Evolutionary conservation across 2,113 vertebrate genomes (phyloP), one percentile per base, ranked within the genome.

Genomic region (Lagopus leucura): DNA sequence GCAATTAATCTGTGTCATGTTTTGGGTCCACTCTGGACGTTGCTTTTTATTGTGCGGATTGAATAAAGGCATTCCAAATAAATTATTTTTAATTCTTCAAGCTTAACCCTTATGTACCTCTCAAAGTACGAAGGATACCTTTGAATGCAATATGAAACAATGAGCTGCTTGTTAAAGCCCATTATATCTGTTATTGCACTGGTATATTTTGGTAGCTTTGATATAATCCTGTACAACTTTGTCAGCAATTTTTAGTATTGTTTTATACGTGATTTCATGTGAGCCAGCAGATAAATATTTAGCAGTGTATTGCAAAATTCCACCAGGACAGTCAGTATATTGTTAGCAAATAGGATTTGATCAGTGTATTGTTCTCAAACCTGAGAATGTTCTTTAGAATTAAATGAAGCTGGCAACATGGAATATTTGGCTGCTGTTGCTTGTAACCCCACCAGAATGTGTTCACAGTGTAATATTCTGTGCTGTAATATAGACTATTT

Each of bases 11-110:
- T 42, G 10, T 78, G 76, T 85, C 76, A 55, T 45, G 6, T 50
- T 91, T 94, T 76, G 55, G 95, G 48, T 36, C 65, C 43, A 40
- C 6, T 14, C 50, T 86, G 43, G 67, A 72, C 43, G 88, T 86
- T 47, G 20, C 2, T 19, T 89, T 95, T 93, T 92, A 77, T 63
- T 94, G 32, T 89, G n/a, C 63, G 72, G 40, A 61, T 17, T 89
- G 58, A 94, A 93, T 83, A 88, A 94, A 89, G 86, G 88, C 32
- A 54, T 88, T 71, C 34, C 57, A 91, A 93, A 90, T 47, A 75
- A 91, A 82, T 55, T 30, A 38, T 48, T 93, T 86, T 34, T 60
- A 38, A 73, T 90, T 58, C 47, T 93, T 80, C 81, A 66, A 95
- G 64, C 38, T 94, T 92, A 92, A 71, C 79, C 27, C 43, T 92